Evolutionary conservation across 2,113 vertebrate species (phyloP), one percentile per base, ranked within the genome.

Genomic region (Cebus imitator): DNA sequence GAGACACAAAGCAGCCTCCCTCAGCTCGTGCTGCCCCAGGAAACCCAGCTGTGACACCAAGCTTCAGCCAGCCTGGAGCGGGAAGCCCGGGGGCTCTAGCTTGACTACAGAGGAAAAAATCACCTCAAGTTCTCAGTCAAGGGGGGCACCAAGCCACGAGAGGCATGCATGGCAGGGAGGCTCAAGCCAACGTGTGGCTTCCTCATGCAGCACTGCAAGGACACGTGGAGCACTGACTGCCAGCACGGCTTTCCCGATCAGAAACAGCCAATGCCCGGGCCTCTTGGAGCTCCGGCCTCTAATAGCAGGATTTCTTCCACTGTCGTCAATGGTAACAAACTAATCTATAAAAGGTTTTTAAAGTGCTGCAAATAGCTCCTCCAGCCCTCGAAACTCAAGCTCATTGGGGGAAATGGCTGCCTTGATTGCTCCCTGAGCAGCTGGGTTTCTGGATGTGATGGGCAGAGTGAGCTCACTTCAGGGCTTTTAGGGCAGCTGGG

Each of bases 311-410:
- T 72, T 94, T 81, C 78, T 82, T 88, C 66, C 80, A 81, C 87
- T 66, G 80, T 83, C 90, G 35, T 92, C 68, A n/a, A 55, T 16
- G 86, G 73, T 73, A 89, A 94, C 87, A 95, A 82, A 95, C 50
- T 8, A 78, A 94, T 93, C 95, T 72, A 20, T 66, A 93, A 95
- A 86, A 68, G 86, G 43, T 61, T 90, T 68, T 76, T 52, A 84
- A 89, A 91, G 64, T 40, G 64, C 61, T 50, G 18, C 58, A 52
- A 58, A 66, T 25, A n/a, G 73, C 66, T 76, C 57, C 61, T n/a
- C 13, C 58, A 23, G 78, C 10, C 73, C 76, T 79, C 81, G 0
- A 8, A 48, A 86, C 64, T 48, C 88, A 52, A 40, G 50, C 75
- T 75, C 61, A 79, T 2, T 2, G 73, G 79, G 90, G 73, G 61